Evolutionary conservation across 2,797 vertebrate species (phyloP).

Genomic region (Melanotaenia trifasciata): DNA sequence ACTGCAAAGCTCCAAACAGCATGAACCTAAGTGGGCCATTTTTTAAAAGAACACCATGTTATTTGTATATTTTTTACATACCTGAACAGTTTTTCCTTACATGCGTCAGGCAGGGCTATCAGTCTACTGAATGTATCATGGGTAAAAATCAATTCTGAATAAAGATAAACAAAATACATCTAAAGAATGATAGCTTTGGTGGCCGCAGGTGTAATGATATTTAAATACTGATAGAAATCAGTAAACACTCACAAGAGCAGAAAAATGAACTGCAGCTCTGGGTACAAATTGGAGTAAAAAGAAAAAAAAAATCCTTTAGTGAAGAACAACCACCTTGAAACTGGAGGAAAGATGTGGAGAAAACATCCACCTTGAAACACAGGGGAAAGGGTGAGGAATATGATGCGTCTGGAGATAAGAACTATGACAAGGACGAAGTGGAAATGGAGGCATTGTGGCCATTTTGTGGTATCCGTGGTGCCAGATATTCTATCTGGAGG

Average conservation of each 20-base stretch:
- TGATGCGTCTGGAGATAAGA: slow-evolving; percentile 57
- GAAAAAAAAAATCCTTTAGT: slow-evolving; percentile 10
- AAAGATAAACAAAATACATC: slow-evolving; percentile 64
- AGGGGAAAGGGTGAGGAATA: slow-evolving; percentile 61
- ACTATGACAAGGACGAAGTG: slow-evolving; percentile 58
- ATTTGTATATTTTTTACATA: slow-evolving; percentile 40
- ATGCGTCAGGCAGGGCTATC: slow-evolving; percentile 56
- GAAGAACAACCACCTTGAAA: slow-evolving; percentile 55
- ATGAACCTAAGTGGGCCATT: slow-evolving; percentile 22
- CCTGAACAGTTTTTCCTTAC: slow-evolving; percentile 43
- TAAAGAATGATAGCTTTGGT: slow-evolving; percentile 44
- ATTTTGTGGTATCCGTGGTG: slow-evolving; percentile 74
- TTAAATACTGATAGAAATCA: slow-evolving; percentile 71
- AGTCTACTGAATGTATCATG: slow-evolving; percentile 39
- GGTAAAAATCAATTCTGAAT: slow-evolving; percentile 56
- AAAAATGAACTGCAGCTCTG: slow-evolving; percentile 56
- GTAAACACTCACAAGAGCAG: slow-evolving; percentile 57
- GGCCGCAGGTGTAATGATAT: slow-evolving; percentile 63
- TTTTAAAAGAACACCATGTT: slow-evolving; percentile 27
- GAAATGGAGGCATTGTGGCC: slow-evolving; percentile 68
- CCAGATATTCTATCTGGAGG: slow-evolving; percentile 79
- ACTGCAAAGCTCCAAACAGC: slow-evolving; percentile 41
- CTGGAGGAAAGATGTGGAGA: slow-evolving; percentile 32
- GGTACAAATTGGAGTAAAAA: slow-evolving; percentile 4
- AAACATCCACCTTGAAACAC: slow-evolving; percentile 59